Base-by-base conservation (phyloP, 2,888 invertebrate genomes). In the Melikaiella ostensackeni region DNA sequence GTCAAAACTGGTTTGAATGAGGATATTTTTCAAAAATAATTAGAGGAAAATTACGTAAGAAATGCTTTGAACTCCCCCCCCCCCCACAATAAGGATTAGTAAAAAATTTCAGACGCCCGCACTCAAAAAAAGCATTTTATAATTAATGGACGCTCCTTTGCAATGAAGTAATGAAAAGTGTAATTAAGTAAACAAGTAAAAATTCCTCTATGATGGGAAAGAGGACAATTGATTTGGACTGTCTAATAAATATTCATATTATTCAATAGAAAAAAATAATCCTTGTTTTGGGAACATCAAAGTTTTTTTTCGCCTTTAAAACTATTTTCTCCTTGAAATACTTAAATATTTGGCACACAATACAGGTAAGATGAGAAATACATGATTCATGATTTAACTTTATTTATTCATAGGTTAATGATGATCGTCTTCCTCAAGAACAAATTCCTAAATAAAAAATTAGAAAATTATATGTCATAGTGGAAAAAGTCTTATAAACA, bases 321-420 rank as follows among this genome's bases (percentile, higher is more conserved):
- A 50, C 9, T 70, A 30, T n/a, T 70, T 70, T 19, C 42, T 55
- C 24, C 13, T 27, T 11, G 8, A 70, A 27, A n/a, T 33, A 55
- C 30, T 50, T 21, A 70, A 70, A 50, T 70, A 50, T 70, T 70
- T 70, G 70, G 70, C 70, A 70, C 70, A 70, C 33, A 55, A 27
- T 70, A 27, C 30, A 70, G 50, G 70, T 50, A 7, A 50, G 66
- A 70, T 70, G 66, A 50, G n/a, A 13, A 33, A 70, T 70, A 16
- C 11, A 30, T 70, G 50, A 70, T 70, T 55, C 9, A 50, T 30
- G 1, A 50, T 27, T n/a, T 55, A 27, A 50, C 27, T 50, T 7
- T 50, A 7, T 70, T 70, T 21, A 27, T 50, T 50, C 16, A 46
- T 21, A 50, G 50, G 1, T 70, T 70, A 27, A 50, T 70, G n/a